Percentiles rank a stretch among this genome's conserved stretches.
phyloP scores from a whole-genome alignment of 2,888 invertebrate genomes.

The Epirrhoe alternata region DNA sequence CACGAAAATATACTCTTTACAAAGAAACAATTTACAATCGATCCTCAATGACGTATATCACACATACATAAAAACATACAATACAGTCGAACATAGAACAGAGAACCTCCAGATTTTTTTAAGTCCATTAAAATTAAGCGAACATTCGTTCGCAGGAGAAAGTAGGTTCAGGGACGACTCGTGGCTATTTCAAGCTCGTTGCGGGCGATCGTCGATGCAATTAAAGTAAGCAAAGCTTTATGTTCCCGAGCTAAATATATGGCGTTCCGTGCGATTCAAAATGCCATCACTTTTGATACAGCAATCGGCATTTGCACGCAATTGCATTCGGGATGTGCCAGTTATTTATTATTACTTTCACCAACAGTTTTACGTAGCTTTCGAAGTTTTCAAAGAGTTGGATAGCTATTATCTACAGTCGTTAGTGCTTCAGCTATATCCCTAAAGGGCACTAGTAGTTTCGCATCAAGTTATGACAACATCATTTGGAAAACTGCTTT shows the following conservation, averaged over 20 bases:
- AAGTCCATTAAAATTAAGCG: constrained; percentile 53
- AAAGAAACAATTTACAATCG: too few species aligned
- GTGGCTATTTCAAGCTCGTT: constrained; percentile 78
- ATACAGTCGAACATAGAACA: too few species aligned
- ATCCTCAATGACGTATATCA: too few species aligned
- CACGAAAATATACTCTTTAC: too few species aligned
- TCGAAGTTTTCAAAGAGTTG: constrained; percentile 9
- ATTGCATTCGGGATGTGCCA: constrained; percentile 27
- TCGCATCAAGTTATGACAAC: constrained; percentile 42
- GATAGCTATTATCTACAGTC: constrained; percentile 38
- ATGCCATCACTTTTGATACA: constrained; percentile 54
- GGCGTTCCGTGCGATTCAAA: constrained; percentile 49
- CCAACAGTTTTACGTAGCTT: constrained; percentile 2
- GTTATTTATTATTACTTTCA: background rate
- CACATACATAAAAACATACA: too few species aligned
- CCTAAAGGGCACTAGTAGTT: constrained; percentile 45
- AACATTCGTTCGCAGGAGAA: constrained; percentile 65
- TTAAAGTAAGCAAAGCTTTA: constrained; percentile 82
- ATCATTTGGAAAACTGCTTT: constrained; percentile 41
- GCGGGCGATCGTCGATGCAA: constrained; percentile 83
- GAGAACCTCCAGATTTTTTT: too few species aligned
- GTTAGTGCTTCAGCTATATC: constrained; percentile 39
- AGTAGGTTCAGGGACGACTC: constrained; percentile 82
- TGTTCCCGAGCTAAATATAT: constrained; percentile 76
- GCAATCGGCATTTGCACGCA: constrained; percentile 43